Evolutionary conservation across 1,140 invertebrate species (phyloP), one percentile per base, ranked within the genome.

Genomic region (Diplogasteroides magnus): DNA sequence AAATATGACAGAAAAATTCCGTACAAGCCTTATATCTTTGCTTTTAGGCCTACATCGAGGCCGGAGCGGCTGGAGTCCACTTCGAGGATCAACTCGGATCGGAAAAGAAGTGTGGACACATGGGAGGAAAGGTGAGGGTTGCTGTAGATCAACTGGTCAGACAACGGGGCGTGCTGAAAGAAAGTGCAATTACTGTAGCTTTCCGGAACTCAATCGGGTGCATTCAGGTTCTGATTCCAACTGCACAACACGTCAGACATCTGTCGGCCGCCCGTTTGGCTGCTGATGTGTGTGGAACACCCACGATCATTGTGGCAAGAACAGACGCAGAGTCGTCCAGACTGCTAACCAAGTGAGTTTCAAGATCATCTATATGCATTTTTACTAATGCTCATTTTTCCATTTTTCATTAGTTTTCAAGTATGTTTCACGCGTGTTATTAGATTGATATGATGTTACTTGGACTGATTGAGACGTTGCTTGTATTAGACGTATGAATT

Each of bases 71-170:
- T 61, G 83, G 81, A 31, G 83, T 84, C 28, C 83, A 84, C 68
- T 84, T 83, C 71, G 83, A 84, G 73, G 83, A 84, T 74, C 83
- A 84, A 65, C 69, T 84, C 15, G 83, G 84, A 23, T 81, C 82
- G 1, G 83, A 83, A 63, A 84, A 84, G 74, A 84, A 84, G 77
- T 84, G 83, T 62, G 83, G 83, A 2, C 83, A 84, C 67, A 82
- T 84, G 83, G 83, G 82, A 31, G 82, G 82, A 65, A 83, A 82
- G 65, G 78, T 80, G 27, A 60, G 31, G 31, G 32, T 59, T 23
- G 26, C 26, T 32, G 2, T 70, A 2, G 32, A 59, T 32, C 2
- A 55, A 27, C n/a, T n/a, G n/a, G n/a, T n/a, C n/a, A n/a, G n/a
- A n/a, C n/a, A n/a, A n/a, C n/a, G n/a, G n/a, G n/a, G n/a, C n/a